These are phyloP conservation scores for Limnodromus scolopaceus DNA, from an alignment of 2,797 vertebrate species.

Conservation along the genomic window DNA sequence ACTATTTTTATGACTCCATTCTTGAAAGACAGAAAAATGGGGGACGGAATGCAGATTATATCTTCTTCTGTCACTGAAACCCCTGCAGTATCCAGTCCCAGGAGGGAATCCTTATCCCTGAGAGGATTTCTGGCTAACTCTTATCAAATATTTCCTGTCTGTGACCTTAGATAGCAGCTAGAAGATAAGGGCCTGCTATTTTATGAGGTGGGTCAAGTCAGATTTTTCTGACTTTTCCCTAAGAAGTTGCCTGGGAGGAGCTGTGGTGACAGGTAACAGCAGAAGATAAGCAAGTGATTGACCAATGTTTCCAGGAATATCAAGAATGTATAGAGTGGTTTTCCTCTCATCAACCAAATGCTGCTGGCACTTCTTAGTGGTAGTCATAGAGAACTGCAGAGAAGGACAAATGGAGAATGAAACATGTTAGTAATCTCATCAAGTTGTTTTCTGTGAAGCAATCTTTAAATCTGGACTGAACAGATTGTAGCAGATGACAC, in stretches of 20 bases:
- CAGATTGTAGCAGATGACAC: neutral
- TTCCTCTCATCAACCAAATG: neutral
- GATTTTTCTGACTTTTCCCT: neutral
- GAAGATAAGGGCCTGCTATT: neutral
- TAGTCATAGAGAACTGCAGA: neutral
- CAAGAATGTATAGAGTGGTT: neutral
- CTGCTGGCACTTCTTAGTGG: neutral
- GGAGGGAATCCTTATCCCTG: neutral
- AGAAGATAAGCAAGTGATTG: neutral
- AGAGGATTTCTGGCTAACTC: neutral
- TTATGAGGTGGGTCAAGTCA: neutral
- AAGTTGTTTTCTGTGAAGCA: neutral
- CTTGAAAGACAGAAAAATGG: neutral
- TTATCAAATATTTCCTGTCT: neutral
- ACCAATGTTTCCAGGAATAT: neutral
- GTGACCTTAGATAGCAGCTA: neutral
- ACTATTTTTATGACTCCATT: neutral
- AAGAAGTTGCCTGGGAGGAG: neutral
- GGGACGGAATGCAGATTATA: neutral
- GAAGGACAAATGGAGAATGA: neutral
- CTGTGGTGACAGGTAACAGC: neutral
- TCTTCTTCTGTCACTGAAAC: neutral
- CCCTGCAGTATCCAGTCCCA: neutral
- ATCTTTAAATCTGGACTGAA: neutral
- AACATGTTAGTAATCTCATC: neutral